Conservation (phyloP, 37 sponge, comb jelly and placozoan genomes). For the Bolinopsis microptera region DNA sequence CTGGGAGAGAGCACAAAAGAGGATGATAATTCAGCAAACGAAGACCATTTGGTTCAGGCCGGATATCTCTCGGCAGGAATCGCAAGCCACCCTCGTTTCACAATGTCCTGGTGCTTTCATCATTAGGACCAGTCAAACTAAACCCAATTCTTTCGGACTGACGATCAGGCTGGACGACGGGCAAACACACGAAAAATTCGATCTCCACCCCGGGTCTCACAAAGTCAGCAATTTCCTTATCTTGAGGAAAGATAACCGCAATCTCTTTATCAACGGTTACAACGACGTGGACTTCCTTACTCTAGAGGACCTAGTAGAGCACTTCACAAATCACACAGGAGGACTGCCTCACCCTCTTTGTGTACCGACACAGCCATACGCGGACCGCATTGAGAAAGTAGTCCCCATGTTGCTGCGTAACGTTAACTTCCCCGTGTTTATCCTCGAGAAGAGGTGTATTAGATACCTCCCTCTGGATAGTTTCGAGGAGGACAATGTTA, state of each 20-base stretch:
- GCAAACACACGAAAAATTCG: conserved; percentile 27
- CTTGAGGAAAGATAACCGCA: conserved; percentile 15
- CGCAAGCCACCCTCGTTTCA: conserved; percentile 44
- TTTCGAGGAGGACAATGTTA: conserved; percentile 49
- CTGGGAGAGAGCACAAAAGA: conserved; percentile 37
- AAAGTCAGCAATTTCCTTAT: conserved; percentile 65
- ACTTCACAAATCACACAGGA: conserved; percentile 65
- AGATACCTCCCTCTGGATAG: conserved; percentile 50
- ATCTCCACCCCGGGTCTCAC: conserved; percentile 62
- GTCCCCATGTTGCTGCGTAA: conserved; percentile 57
- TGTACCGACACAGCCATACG: conserved; percentile 39
- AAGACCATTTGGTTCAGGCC: conserved; percentile 43
- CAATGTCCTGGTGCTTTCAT: conserved; percentile 59
- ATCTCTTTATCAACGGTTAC: conserved; percentile 47
- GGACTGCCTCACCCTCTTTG: conserved; percentile 65
- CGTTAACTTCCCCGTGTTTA: conserved; percentile 51
- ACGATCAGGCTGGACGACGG: conserved; percentile 57
- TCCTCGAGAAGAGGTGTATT: conserved; percentile 51
- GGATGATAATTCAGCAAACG: conserved; percentile 2
- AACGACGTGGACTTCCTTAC: not conserved
- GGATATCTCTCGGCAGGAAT: conserved; percentile 15
- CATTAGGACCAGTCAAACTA: conserved; percentile 34
- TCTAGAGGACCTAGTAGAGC: conserved; percentile 49
- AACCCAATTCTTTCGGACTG: not conserved
- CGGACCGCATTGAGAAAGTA: conserved; percentile 55